phyloP scores from a whole-genome alignment of 35 echinoderm and acorn worm genomes.

The Amphiura filiformis region DNA sequence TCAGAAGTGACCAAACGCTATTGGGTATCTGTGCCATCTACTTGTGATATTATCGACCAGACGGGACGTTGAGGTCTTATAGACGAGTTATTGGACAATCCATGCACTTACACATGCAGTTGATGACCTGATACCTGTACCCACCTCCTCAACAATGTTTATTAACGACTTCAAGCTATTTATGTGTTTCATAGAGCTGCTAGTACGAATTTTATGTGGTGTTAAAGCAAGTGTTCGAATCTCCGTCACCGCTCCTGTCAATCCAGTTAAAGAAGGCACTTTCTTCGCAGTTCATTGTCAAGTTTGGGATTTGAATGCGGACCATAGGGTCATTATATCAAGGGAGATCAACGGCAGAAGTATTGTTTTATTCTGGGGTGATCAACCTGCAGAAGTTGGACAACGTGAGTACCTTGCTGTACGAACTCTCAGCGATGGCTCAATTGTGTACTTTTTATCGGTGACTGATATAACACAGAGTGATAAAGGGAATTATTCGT shows the following conservation, averaged over 20 bases:
- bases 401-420: background rate
- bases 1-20: too few relatives aligned
- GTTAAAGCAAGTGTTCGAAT: background rate
- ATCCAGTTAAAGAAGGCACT: background rate
- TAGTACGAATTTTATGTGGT: background rate
- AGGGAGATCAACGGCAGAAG: background rate
- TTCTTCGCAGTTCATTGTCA: background rate
- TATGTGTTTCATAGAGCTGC: too few relatives aligned
- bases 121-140: too few relatives aligned
- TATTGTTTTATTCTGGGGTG: background rate
- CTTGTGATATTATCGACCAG: too few relatives aligned
- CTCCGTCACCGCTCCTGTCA: background rate
- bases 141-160: too few relatives aligned
- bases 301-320: background rate
- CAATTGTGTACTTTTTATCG: background rate
- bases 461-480: background rate
- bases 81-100: too few relatives aligned
- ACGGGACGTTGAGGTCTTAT: too few relatives aligned
- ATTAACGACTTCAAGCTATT: too few relatives aligned
- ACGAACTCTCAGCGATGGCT: background rate
- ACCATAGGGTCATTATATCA: background rate
- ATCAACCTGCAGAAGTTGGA: background rate
- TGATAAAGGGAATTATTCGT: background rate
- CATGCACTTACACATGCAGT: too few relatives aligned
- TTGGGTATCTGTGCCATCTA: too few relatives aligned